phyloP scores from a whole-genome alignment of 1,140 invertebrate genomes.

The Neodiprion pinetum region DNA sequence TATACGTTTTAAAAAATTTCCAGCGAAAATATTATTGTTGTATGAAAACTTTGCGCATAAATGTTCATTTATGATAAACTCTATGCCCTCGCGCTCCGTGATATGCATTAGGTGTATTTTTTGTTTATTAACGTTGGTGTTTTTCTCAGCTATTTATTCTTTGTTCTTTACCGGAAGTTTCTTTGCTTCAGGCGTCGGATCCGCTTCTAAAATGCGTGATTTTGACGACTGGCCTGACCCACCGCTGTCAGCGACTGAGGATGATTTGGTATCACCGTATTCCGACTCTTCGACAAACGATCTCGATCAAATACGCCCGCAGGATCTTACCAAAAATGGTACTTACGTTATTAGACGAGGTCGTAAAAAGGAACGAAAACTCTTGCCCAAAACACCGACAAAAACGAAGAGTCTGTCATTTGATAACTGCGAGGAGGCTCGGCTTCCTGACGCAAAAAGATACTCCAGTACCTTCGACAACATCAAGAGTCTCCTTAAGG shows the following conservation, averaged over 20 bases:
- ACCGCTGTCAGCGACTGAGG: conserved; percentile 69
- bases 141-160: conserved; percentile 22
- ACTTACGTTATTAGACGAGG: conserved; percentile 77
- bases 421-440: conserved; percentile 60
- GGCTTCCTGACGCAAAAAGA: conserved; percentile 69
- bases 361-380: conserved; percentile 65
- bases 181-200: conserved; percentile 62
- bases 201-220: conserved; percentile 67
- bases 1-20: no score
- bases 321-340: conserved; percentile 69
- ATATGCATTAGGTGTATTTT: no score
- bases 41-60: neutral
- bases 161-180: conserved; percentile 15
- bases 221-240: conserved; percentile 72
- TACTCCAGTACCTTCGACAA: conserved; percentile 82
- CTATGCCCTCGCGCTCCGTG: no score
- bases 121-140: neutral
- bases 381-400: conserved; percentile 56
- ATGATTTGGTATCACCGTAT: conserved; percentile 71
- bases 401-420: conserved; percentile 56
- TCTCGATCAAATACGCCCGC: conserved; percentile 58
- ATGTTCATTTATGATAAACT: neutral
- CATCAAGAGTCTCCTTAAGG: conserved; percentile 74
- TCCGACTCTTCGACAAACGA: conserved; percentile 69
- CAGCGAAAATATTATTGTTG: no score